These are phyloP conservation scores for Drepana falcataria DNA, from an alignment of 2,888 invertebrate species.

Conservation along the genomic window DNA sequence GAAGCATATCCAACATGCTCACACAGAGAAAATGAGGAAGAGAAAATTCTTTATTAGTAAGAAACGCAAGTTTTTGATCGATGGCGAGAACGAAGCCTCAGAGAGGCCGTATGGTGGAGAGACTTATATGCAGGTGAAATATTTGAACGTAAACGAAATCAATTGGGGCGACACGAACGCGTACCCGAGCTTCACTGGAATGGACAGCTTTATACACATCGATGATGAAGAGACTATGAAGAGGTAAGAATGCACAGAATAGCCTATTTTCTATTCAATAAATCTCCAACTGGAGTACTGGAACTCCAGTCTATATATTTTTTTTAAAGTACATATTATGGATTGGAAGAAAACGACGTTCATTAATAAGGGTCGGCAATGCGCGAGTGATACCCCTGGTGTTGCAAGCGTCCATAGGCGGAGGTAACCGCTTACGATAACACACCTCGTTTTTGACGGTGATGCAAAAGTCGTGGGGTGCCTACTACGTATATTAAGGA, in stretches of 20 bases:
- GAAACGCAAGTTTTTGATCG: constrained; percentile 35
- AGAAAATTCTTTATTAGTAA: constrained; percentile 52
- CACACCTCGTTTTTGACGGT: no score
- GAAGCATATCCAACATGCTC: constrained; percentile 41
- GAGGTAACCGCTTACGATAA: no score
- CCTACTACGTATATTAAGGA: no score
- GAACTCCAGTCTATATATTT: no score
- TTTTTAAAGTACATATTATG: no score
- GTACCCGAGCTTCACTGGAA: constrained; percentile 89
- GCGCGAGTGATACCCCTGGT: no score
- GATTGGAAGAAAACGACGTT: no score
- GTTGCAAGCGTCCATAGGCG: no score
- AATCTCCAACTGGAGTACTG: no score
- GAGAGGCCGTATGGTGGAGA: constrained; percentile 59
- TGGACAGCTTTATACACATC: constrained; percentile 91
- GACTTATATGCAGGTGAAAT: constrained; percentile 74
- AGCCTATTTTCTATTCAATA: no score
- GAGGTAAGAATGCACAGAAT: constrained; percentile 69
- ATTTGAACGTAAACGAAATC: constrained; percentile 55
- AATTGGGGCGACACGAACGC: constrained; percentile 67
- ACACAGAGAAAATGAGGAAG: constrained; percentile 47
- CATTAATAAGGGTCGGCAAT: no score
- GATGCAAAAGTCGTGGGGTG: no score
- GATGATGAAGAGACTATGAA: constrained; percentile 92
- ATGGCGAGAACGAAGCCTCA: constrained; percentile 31